Base-by-base conservation (phyloP, 1,140 invertebrate genomes). In the Neodiprion pinetum region DNA sequence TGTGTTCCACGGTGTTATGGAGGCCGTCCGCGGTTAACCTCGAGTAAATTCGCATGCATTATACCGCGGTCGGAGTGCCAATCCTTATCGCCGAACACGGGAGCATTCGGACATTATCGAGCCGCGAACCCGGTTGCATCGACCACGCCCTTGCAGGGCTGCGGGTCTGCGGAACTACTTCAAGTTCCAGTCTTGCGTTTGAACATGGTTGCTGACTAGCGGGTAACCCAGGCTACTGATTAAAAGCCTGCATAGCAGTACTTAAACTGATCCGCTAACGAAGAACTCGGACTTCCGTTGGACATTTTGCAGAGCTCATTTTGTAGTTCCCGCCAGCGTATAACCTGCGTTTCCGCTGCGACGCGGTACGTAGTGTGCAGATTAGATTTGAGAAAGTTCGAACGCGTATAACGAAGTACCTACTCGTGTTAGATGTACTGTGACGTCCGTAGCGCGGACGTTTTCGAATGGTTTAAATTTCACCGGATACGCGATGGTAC, bases 31-130 rank as follows among this genome's bases (percentile, higher is more conserved):
- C n/a, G 53, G 53, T 12, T 17, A 61, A 5, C 53, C 53, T 5
- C 53, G 5, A 40, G 53, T 61, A 61, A 61, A 61, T 61, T 40
- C 53, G 53, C 53, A 61, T 61, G 53, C 53, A 61, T 61, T 61
- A 17, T 17, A 14, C 11, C n/a, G 11, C 28, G 28, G 5, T 40
- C 28, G 28, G 28, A 4, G 28, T 12, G 53, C 9, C 5, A 14
- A 61, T 61, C 53, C 53, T 61, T 61, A 61, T 61, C 53, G 53
- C 11, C 53, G 9, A 61, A 61, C 53, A 61, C 53, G 28, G 2
- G 5, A 40, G 28, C 28, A 40, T 40, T 40, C 28, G 5, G 28
- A 40, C 5, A 14, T 5, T 61, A 14, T 61, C 53, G 53, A 61
- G 53, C 53, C 53, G 11, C 5, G 28, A 40, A 40, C 28, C 28